phyloP scores from a whole-genome alignment of 2,113 vertebrate genomes.

The Neolamprologus variostigma region DNA sequence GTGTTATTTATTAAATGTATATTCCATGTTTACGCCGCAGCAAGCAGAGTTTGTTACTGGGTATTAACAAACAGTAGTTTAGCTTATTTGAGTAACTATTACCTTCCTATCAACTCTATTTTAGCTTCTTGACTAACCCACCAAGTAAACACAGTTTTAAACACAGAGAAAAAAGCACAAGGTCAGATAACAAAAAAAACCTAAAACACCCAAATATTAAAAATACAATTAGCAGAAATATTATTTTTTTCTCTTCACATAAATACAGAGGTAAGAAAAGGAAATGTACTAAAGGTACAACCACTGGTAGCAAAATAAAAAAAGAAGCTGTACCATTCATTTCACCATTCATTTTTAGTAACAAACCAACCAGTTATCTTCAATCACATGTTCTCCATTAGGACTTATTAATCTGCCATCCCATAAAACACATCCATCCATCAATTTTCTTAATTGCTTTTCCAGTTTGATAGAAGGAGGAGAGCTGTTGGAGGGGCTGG shows the following conservation, averaged over 20 bases:
- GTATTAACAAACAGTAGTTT: background rate
- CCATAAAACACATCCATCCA: conserved; percentile 17
- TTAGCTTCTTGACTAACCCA: background rate
- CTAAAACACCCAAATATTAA: background rate
- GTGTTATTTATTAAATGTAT: background rate
- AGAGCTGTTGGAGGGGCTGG: background rate
- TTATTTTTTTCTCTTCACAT: too few relatives aligned
- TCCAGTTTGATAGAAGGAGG: background rate
- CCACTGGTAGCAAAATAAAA: background rate
- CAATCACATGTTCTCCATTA: conserved; percentile 24
- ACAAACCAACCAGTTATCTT: background rate
- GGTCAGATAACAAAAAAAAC: background rate
- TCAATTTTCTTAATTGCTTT: background rate
- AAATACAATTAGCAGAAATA: background rate
- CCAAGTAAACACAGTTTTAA: background rate
- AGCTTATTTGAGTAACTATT: background rate
- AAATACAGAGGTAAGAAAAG: background rate
- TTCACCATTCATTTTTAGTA: background rate
- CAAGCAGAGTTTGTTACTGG: background rate
- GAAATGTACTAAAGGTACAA: background rate
- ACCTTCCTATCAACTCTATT: background rate
- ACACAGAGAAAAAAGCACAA: background rate
- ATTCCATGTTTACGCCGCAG: background rate
- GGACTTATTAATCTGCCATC: conserved; percentile 25
- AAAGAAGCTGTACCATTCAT: background rate